These are phyloP conservation scores for Bombyx huttoni DNA, from an alignment of 2,888 invertebrate species.

Conservation along the genomic window DNA sequence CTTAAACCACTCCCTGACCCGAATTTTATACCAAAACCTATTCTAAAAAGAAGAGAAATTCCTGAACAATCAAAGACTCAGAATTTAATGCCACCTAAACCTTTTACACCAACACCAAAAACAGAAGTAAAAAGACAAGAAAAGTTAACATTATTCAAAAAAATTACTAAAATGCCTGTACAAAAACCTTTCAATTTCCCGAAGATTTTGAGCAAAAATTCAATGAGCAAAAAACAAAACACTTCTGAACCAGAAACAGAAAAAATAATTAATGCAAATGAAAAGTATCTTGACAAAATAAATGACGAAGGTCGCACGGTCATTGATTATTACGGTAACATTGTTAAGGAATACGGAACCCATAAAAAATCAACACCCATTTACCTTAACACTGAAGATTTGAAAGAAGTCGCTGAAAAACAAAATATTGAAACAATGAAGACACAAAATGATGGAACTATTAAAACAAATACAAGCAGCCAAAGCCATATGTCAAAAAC, in stretches of 20 bases:
- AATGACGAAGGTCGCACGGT: slow-evolving; percentile 79
- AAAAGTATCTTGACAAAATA: slow-evolving; percentile 41
- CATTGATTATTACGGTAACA: slow-evolving; percentile 85
- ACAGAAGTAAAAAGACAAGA: slow-evolving; percentile 43
- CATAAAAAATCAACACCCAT: slow-evolving; percentile 63
- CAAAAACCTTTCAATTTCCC: slow-evolving; percentile 48
- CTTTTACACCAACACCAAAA: slow-evolving; percentile 20
- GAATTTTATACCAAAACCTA: slow-evolving; percentile 84
- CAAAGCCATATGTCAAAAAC: background rate
- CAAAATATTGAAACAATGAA: slow-evolving; percentile 16
- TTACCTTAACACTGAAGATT: slow-evolving; percentile 75
- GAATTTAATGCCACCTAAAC: slow-evolving; percentile 14
- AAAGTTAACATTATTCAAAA: slow-evolving; percentile 49
- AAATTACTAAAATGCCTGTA: slow-evolving; percentile 52
- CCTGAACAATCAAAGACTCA: slow-evolving; percentile 18
- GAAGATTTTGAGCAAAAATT: slow-evolving; percentile 45
- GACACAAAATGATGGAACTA: background rate
- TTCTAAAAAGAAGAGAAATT: slow-evolving; percentile 75
- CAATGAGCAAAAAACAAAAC: slow-evolving; percentile 22
- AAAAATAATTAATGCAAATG: slow-evolving; percentile 23
- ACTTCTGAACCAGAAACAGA: slow-evolving; percentile 5
- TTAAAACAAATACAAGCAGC: background rate
- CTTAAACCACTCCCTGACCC: slow-evolving; percentile 78
- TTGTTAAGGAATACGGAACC: slow-evolving; percentile 79
- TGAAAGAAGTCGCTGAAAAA: slow-evolving; percentile 72